Base-by-base conservation (phyloP, 2,797 vertebrate genomes). In the Chrysocyon brachyurus region DNA sequence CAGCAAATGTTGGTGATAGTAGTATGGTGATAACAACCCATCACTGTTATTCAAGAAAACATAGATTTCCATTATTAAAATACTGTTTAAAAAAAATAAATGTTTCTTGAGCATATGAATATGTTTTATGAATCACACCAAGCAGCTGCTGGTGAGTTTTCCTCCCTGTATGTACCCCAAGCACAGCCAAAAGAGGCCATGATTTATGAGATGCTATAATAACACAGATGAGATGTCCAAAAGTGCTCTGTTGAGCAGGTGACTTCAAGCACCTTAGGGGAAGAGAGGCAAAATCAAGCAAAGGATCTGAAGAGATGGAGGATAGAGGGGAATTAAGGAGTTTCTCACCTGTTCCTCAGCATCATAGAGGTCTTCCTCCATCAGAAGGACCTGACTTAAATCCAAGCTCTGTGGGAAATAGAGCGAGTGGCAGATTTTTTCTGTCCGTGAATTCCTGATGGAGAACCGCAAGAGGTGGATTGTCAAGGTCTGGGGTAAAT, bases 391-490 rank as follows among this genome's bases (percentile, higher is more conserved):
- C 49, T 97, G 92, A 16, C 8, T 97, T 86, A 99, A 97, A 93
- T 99, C 98, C 10, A 99, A 97, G 0, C 82, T 89, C 31, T 96
- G 95, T 3, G 99, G 98, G 95, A 99, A 99, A 9, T 91, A 46
- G 46, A 99, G 68, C 0, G 56, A 78, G 54, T 98, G 98, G 31
- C 97, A 98, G 15, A 98, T 87, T 96, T 99, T 99, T 94, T 86
- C 56, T 0, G 90, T 64, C 16, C 0, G 1, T 9, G 97, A 94
- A 21, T 97, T 94, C 26, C 54, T 95, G 0, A 87, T 96, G 59
- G 82, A 97, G 96, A 99, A 98, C 17, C 99, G 98, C 93, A 98
- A 98, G 0, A 99, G 98, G 61, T 99, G 98, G 49, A 99, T 86
- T 4, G 98, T 98, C 96, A 99, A 79, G 6, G 98, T 99, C 52